phyloP scores from a whole-genome alignment of 1,140 invertebrate species.

The Pseudobourletiella spinata region DNA sequence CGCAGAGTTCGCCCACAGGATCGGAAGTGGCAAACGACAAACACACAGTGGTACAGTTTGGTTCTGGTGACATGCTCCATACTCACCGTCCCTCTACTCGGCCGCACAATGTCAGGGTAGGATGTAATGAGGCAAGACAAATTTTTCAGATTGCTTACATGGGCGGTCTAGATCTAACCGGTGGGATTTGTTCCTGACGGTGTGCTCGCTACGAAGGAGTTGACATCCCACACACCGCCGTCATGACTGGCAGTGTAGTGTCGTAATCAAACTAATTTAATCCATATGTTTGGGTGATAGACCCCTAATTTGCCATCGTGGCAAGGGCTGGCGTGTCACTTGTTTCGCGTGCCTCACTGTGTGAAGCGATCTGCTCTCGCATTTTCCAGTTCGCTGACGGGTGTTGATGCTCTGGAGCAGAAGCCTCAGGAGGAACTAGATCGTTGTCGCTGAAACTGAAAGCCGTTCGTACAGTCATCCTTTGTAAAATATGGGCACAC shows the following conservation, averaged over 20 bases:
- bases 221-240: constrained; percentile 20
- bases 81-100: too few relatives aligned
- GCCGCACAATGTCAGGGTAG: too few relatives aligned
- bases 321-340: not conserved
- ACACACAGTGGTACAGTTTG: too few relatives aligned
- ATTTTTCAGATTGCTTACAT: not conserved
- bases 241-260: constrained; percentile 16
- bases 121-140: not conserved
- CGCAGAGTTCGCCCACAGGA: too few relatives aligned
- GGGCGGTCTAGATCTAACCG: too few relatives aligned
- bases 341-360: constrained; percentile 7
- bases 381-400: not conserved
- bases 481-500: constrained; percentile 13
- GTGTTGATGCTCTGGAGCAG: constrained; percentile 6
- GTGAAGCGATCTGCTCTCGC: constrained; percentile 12
- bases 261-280: constrained; percentile 10
- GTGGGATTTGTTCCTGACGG: constrained; percentile 18
- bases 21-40: too few relatives aligned
- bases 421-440: constrained; percentile 15
- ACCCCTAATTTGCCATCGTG: not conserved
- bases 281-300: constrained; percentile 12
- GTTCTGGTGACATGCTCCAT: too few relatives aligned
- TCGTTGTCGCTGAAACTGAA: too few relatives aligned
- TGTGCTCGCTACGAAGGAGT: constrained; percentile 24
- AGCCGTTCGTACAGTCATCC: constrained; percentile 18